Percentiles rank a stretch among this genome's conserved stretches.
These are phyloP conservation scores for Copidosoma aretas DNA, from an alignment of 2,888 invertebrate genomes.

Conservation along the genomic window DNA sequence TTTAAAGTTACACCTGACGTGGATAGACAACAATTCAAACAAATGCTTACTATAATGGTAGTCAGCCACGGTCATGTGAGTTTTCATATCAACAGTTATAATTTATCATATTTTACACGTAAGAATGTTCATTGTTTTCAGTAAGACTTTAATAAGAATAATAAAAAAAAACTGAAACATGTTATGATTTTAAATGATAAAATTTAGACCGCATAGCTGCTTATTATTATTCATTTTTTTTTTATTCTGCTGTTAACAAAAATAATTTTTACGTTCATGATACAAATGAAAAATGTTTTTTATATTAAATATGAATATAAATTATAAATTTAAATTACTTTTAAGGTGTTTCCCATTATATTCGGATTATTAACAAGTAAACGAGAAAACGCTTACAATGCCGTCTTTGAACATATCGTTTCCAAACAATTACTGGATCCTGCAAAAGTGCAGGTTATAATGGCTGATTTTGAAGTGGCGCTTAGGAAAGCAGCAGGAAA, in stretches of 20 bases:
- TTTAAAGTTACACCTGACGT: neutral
- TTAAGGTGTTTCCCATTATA: neutral
- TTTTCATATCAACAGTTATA: neutral
- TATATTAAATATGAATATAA: neutral
- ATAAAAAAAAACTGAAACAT: neutral
- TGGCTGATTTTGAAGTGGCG: conserved; percentile 1
- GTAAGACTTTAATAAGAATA: neutral
- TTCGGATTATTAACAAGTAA: neutral
- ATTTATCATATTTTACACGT: neutral
- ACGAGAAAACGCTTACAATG: neutral
- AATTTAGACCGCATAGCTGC: too few species aligned
- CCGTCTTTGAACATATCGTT: neutral
- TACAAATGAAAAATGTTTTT: neutral
- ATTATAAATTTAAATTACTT: neutral
- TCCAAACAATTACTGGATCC: neutral
- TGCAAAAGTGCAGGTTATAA: neutral
- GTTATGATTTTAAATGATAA: neutral
- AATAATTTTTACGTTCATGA: neutral
- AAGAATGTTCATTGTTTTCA: neutral
- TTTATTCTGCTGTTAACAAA: neutral
- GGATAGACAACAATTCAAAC: neutral
- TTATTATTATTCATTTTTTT: neutral
- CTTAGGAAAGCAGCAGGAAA: neutral
- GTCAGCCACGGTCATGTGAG: neutral
- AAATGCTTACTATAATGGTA: neutral